Evolutionary conservation across 2,113 vertebrate genomes (phyloP), one percentile per base, ranked within the genome.

Genomic region (Marmota monax): DNA sequence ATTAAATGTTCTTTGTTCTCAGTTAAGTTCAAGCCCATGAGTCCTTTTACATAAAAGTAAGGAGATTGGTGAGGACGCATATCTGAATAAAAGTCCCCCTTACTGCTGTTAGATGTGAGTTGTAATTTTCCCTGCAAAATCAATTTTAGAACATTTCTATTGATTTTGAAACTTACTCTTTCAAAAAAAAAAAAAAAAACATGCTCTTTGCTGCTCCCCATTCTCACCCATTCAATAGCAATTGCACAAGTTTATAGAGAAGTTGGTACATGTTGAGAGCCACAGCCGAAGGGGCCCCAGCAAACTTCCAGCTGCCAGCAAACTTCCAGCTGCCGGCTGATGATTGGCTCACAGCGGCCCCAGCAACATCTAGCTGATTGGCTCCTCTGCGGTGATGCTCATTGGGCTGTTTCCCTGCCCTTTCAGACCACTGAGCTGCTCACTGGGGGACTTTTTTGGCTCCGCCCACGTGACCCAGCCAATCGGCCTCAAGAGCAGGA

Each of bases 31-130:
- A 89, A 92, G 17, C 37, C 76, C 11, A 48, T 88, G 74, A 92
- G 34, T 72, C 29, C 29, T 85, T 93, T 92, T 88, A 22, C 13
- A 63, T 20, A 84, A 45, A 82, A 82, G 67, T 91, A 51, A 91
- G 16, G 65, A 45, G 22, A 58, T 77, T 80, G 48, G 29, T 72
- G 10, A 77, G 67, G n/a, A 34, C 32, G 79, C 25, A 53, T 51
- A 70, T 70, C n/a, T 95, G 84, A 91, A 70, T 87, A 88, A 96
- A 91, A 73, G 48, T 22, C 32, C 67, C 65, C 32, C n/a, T 42
- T n/a, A 32, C 4, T 94, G 25, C 20, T 77, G 34, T 14, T 61
- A 78, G 27, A 37, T 73, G 11, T 84, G 48, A 93, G 22, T 74
- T 84, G 37, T 77, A 90, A 56, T 56, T 92, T 85, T 78, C 27